These are phyloP conservation scores for Rafetus swinhoei DNA, from an alignment of 2,113 vertebrate species.

Conservation along the genomic window DNA sequence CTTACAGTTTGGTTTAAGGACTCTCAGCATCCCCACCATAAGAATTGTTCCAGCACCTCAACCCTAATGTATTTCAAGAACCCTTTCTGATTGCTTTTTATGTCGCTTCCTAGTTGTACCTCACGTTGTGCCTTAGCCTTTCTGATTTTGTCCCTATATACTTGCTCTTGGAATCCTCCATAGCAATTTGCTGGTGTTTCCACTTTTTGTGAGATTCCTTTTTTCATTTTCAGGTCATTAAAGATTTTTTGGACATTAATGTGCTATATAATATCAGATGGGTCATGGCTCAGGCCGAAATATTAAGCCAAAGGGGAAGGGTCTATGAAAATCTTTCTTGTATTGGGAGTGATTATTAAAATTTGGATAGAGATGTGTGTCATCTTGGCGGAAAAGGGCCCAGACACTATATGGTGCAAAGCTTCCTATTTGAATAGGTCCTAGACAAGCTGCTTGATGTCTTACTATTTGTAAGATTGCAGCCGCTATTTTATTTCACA, in stretches of 20 bases:
- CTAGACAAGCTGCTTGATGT: neutral
- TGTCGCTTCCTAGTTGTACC: neutral
- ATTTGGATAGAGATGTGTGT: neutral
- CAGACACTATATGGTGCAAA: neutral
- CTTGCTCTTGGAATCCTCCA: neutral
- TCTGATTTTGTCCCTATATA: neutral
- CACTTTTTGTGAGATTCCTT: neutral
- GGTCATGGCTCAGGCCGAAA: neutral
- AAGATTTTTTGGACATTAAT: neutral
- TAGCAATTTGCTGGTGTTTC: neutral
- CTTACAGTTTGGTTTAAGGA: too few species aligned
- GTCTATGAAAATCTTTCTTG: neutral
- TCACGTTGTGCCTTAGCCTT: neutral
- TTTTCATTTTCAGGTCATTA: neutral
- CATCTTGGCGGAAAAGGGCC: neutral
- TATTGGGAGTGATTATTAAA: rapidly evolving
- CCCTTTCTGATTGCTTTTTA: neutral
- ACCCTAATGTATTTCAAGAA: neutral
- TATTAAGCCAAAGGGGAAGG: neutral
- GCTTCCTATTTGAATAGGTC: neutral
- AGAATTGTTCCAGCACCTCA: too few species aligned
- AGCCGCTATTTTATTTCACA: neutral
- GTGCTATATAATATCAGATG: neutral
- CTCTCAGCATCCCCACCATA: too few species aligned
- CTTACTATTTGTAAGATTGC: neutral